Evolutionary conservation across 2,797 vertebrate species (phyloP), one percentile per base, ranked within the genome.

Genomic region (Emys orbicularis): DNA sequence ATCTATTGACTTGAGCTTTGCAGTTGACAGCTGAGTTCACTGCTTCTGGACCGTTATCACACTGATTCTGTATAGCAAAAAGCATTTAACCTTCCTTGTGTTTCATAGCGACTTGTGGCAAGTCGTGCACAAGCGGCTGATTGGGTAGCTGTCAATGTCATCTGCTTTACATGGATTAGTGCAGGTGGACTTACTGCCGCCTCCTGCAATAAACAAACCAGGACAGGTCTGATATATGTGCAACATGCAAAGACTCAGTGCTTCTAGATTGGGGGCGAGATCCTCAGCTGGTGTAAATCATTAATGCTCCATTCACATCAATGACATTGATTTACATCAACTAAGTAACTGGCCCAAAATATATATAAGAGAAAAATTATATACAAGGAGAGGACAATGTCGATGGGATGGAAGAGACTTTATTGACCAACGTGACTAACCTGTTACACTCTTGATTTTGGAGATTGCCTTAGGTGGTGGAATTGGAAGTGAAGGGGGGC

Each of bases 401-500:
- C 5, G 15, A 65, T 57, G 25, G 79, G 27, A n/a, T 53, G n/a
- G 37, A 37, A 19, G 76, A 61, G 9, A 37, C 81, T 53, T 86
- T 18, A 23, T n/a, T 50, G 68, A 54, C 44, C 56, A 37, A 49
- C 3, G 0, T 34, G 79, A 97, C 98, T 82, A 86, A 98, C 98
- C 98, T 98, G 98, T 84, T 91, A 97, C 4, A 3, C 77, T 97
- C 93, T 98, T 98, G 90, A 97, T 90, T 97, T 98, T 98, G 96
- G 97, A 95, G 85, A 96, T 95, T 74, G 96, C 95, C 98, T 98
- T 98, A 81, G 98, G 98, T 6, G 97, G 98, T 1, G 98, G 98
- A 65, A 97, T 97, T 90, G 98, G 98, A 96, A 98, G 97, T 91
- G 97, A 86, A 0, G 97, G 98, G 65, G 98, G 98, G 86, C 98